These are phyloP conservation scores for Erpornis zantholeuca DNA, from an alignment of 2,113 vertebrate species.

Conservation along the genomic window DNA sequence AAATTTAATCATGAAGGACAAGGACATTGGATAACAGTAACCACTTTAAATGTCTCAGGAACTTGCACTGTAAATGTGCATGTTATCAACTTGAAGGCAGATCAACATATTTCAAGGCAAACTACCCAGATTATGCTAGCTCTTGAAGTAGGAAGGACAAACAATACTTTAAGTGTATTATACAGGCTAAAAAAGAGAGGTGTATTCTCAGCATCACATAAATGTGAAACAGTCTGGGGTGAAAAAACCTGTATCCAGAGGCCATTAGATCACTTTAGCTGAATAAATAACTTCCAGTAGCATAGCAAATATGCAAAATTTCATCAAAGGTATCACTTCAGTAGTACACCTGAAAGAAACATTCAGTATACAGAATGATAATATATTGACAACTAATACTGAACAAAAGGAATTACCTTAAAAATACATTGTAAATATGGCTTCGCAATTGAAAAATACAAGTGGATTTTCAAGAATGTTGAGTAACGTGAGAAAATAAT, in stretches of 20 bases:
- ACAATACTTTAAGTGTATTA: constrained; percentile 13
- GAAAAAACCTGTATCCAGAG: constrained; percentile 7
- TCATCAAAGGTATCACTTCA: not conserved
- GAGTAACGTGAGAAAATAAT: not conserved
- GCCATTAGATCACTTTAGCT: not conserved
- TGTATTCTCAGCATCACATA: not conserved
- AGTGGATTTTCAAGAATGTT: not conserved
- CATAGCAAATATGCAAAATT: not conserved
- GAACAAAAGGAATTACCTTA: not conserved
- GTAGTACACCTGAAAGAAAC: not conserved
- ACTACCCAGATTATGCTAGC: constrained; percentile 7
- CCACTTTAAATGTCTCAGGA: constrained; percentile 10
- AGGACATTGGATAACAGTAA: constrained; percentile 36
- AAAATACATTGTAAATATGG: not conserved
- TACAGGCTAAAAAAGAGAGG: constrained; percentile 6
- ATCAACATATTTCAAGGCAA: constrained; percentile 25
- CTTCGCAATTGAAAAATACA: not conserved
- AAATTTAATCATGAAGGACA: constrained; percentile 60
- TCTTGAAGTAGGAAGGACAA: constrained; percentile 22
- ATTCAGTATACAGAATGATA: not conserved
- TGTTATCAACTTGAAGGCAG: constrained; percentile 22
- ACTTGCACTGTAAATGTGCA: not conserved
- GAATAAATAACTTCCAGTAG: not conserved
- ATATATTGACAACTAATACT: not conserved
- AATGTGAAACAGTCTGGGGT: constrained; percentile 24